Evolutionary conservation across 2,888 invertebrate species (phyloP).

Genomic region (Matsumyia berberina): DNA sequence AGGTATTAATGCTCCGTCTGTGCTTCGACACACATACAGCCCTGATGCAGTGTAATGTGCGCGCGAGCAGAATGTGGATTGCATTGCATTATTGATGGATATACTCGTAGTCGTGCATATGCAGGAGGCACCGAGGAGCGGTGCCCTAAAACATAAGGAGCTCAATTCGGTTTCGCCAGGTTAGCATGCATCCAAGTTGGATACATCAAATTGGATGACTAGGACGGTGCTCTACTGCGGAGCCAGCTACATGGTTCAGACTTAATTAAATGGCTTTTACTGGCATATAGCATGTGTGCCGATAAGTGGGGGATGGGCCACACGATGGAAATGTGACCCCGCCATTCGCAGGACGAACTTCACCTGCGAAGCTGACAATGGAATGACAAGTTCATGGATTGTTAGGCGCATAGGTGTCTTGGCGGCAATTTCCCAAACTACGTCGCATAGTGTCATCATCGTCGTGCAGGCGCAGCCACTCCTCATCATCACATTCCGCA

Average conservation of each 20-base stretch:
- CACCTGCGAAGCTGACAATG: constrained; percentile 22
- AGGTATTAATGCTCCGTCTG: constrained; percentile 67
- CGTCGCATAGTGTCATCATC: constrained; percentile 61
- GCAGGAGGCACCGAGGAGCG: constrained; percentile 27
- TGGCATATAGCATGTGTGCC: constrained; percentile 77
- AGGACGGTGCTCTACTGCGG: constrained; percentile 51
- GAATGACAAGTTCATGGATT: constrained; percentile 52
- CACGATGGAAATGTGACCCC: constrained; percentile 38
- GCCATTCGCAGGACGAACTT: constrained; percentile 38
- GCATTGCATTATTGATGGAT: constrained; percentile 74
- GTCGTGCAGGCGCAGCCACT: constrained; percentile 2
- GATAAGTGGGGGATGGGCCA: constrained; percentile 67
- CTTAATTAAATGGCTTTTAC: constrained; percentile 79
- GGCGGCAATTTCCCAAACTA: constrained; percentile 69
- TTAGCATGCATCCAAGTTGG: constrained; percentile 72
- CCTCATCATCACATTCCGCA: constrained; percentile 54
- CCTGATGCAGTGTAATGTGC: constrained; percentile 39
- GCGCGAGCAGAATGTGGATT: constrained; percentile 71
- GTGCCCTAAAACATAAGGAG: constrained; percentile 71
- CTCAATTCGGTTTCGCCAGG: constrained; percentile 69
- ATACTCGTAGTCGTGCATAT: constrained; percentile 16
- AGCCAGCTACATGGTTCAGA: constrained; percentile 77
- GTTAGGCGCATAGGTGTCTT: constrained; percentile 71
- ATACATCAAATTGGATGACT: constrained; percentile 75
- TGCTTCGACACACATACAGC: constrained; percentile 2